Conservation (phyloP, 37 sponge, comb jelly and placozoan genomes). For the Cladorhizidae sp. region DNA sequence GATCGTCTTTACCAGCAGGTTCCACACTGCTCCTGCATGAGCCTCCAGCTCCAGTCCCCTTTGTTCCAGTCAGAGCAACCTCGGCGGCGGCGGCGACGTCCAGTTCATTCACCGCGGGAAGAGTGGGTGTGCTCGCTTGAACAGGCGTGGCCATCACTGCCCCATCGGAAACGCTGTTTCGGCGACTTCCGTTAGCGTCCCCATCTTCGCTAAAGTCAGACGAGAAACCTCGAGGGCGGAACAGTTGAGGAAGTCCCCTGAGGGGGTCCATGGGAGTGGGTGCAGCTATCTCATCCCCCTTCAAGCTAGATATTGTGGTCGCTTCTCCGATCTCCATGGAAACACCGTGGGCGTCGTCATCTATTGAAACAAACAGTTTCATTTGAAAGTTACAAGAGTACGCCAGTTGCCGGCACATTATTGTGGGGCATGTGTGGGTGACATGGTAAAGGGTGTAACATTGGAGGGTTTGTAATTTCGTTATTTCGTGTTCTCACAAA, state of each 20-base stretch:
- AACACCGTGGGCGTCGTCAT: not conserved
- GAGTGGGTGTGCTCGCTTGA: not conserved
- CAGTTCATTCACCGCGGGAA: not conserved
- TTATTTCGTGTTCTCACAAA: too few species aligned
- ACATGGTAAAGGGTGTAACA: too few species aligned
- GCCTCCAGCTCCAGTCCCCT: not conserved
- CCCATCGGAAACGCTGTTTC: conserved; percentile 22
- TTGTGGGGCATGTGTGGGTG: too few species aligned
- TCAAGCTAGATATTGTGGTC: not conserved
- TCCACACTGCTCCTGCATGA: too few species aligned
- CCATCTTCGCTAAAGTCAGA: conserved; percentile 46
- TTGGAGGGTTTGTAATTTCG: too few species aligned
- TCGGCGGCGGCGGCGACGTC: not conserved
- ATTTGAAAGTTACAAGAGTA: too few species aligned
- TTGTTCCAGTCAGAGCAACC: not conserved
- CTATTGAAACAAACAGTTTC: not conserved
- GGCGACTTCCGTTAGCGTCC: conserved; percentile 7
- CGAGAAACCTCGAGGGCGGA: conserved; percentile 15
- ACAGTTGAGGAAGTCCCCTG: conserved; percentile 31
- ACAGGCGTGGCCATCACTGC: not conserved
- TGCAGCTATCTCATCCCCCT: not conserved
- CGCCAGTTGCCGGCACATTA: too few species aligned
- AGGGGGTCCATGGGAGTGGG: conserved; percentile 14
- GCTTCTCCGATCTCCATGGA: not conserved
- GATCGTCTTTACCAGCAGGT: too few species aligned